Evolutionary conservation across 2,113 vertebrate species (phyloP).

Genomic region (Clupea harengus): DNA sequence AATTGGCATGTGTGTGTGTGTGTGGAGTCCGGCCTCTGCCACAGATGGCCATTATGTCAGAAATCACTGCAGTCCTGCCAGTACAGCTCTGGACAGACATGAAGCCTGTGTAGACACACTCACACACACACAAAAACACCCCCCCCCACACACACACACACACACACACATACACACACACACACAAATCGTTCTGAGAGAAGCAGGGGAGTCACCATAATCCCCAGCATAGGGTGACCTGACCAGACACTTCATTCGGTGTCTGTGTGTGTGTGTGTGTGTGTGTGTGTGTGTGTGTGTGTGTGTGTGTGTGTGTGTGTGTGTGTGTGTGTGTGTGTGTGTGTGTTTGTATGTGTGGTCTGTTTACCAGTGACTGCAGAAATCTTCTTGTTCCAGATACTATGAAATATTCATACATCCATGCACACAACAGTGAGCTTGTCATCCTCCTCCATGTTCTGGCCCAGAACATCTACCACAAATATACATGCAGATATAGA

Average conservation of each 20-base stretch:
- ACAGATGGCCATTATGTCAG: constrained; percentile 50
- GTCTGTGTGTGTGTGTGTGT: neutral
- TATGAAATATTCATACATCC: neutral
- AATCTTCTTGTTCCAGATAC: neutral
- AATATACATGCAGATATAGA: neutral
- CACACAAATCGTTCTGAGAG: neutral
- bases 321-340: neutral
- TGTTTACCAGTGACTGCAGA: neutral
- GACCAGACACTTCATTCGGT: neutral
- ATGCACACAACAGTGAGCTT: neutral
- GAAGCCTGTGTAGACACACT: constrained; percentile 6
- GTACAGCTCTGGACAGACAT: constrained; percentile 23
- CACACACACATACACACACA: neutral
- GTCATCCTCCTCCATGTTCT: neutral
- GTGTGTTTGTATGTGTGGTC: neutral
- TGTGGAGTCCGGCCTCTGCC: constrained; percentile 24
- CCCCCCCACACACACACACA: constrained; percentile 4
- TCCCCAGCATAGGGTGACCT: constrained; percentile 15
- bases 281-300: constrained; percentile 2
- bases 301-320: neutral
- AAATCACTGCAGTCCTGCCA: constrained; percentile 33
- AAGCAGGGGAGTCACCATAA: neutral
- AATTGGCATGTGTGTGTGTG: constrained; percentile 16
- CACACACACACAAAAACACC: constrained; percentile 10
- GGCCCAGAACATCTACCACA: neutral